Base-by-base conservation (phyloP, 2,888 invertebrate species). In the Chloroclystis v-ata region DNA sequence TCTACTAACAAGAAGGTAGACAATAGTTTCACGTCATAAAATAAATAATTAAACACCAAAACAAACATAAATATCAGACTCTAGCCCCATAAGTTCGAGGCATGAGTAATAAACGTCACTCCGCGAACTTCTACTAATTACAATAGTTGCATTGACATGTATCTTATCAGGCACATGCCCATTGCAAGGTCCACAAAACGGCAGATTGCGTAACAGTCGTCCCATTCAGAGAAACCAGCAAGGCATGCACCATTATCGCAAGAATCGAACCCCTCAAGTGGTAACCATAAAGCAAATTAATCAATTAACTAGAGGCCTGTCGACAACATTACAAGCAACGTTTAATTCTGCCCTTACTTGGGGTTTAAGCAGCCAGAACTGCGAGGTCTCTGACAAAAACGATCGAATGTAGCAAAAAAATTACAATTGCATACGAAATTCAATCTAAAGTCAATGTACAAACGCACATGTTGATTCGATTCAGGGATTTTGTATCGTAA, bases 261-360 rank as follows among this genome's bases (percentile, higher is more conserved):
- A 67, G 82, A 78, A 78, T 75, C 82, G 81, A 82, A 80, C 81
- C 75, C 69, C 66, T 82, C 78, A 75, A 82, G 83, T 82, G 78
- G 72, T 70, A 67, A 81, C 86, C 85, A 85, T 87, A 87, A 87
- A 87, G 83, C 85, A 86, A 87, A 87, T 86, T 87, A 87, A 86
- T 87, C 86, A 87, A 87, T 87, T 87, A 87, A 82, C 75, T 61
- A 76, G 77, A 83, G 86, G 86, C 85, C 83, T 84, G 86, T 86
- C 86, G 83, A 81, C 82, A 82, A 74, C 82, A 82, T 85, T 84
- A 82, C 80, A 72, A 79, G 76, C 76, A 79, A 82, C 85, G 78
- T 84, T 87, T 85, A 85, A 85, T 84, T 84, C 78, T 70, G 75
- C 71, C 75, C 77, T 72, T 68, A 70, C 77, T 66, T 69, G 57